Conservation (phyloP, 2,113 vertebrate species). For the Nycticryphes semicollaris region DNA sequence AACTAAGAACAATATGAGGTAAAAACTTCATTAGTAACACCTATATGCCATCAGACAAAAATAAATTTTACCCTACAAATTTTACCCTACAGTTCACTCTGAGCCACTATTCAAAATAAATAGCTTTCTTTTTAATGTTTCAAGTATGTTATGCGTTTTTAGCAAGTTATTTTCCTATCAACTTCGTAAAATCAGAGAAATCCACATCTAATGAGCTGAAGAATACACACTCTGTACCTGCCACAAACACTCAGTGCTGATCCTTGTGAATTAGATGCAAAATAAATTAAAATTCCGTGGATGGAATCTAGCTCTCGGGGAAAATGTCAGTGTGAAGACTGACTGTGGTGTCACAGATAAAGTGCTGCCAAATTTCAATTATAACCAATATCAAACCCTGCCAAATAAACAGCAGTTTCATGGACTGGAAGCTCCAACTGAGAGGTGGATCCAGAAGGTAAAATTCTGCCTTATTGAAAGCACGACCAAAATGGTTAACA, state of each 20-base stretch:
- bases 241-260: neutral
- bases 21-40: neutral
- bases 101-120: neutral
- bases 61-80: neutral
- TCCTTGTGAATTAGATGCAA: neutral
- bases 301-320: neutral
- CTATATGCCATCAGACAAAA: neutral
- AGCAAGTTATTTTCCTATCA: neutral
- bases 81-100: neutral
- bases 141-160: neutral
- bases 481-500: neutral
- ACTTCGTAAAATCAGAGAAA: neutral
- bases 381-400: neutral
- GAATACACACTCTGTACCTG: neutral
- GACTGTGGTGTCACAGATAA: neutral
- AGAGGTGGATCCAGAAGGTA: neutral
- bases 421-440: neutral
- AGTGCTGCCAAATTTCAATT: neutral
- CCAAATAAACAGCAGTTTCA: neutral
- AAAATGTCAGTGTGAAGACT: neutral
- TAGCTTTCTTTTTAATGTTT: neutral
- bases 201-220: neutral
- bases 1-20: neutral
- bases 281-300: neutral
- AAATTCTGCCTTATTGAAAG: neutral